Evolutionary conservation across 2,888 invertebrate species (phyloP).

Genomic region (Diaprepes abbreviatus): DNA sequence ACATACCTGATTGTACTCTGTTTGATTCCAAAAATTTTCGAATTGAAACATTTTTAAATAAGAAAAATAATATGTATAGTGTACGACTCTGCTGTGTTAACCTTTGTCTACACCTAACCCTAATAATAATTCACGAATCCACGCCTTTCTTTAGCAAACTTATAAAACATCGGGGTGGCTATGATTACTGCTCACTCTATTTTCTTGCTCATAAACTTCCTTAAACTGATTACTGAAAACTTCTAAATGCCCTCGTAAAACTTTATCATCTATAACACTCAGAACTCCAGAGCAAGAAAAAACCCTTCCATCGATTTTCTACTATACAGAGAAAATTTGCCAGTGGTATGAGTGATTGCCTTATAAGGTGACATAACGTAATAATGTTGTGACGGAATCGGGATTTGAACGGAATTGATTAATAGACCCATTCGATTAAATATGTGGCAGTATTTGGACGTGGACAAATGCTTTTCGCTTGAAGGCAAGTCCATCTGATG

Average conservation of each 20-base stretch:
- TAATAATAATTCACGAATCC: too few species aligned
- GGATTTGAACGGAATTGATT: constrained; percentile 21
- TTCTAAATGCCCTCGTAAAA: constrained; percentile 23
- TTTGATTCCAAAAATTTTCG: too few species aligned
- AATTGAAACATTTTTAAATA: too few species aligned
- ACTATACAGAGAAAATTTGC: constrained; percentile 4
- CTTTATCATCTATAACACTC: constrained; percentile 27
- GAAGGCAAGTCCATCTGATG: constrained; percentile 5
- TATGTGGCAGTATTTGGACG: constrained; percentile 11
- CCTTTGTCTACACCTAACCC: too few species aligned
- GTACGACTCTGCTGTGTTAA: too few species aligned
- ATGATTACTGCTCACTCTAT: constrained; percentile 2
- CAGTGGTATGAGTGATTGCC: constrained; percentile 19
- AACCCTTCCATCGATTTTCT: constrained; percentile 14
- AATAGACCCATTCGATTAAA: constrained; percentile 26
- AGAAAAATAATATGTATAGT: too few species aligned
- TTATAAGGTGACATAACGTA: constrained; percentile 28
- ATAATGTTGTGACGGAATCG: constrained; percentile 17
- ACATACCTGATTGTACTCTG: too few species aligned
- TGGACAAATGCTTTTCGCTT: constrained; percentile 23
- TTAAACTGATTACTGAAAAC: constrained; percentile 27
- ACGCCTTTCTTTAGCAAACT: background rate
- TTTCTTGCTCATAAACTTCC: constrained; percentile 11
- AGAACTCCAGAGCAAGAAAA: constrained; percentile 15
- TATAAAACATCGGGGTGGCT: background rate